phyloP scores from a whole-genome alignment of 2,888 invertebrate genomes.

The Gerris lacustris region DNA sequence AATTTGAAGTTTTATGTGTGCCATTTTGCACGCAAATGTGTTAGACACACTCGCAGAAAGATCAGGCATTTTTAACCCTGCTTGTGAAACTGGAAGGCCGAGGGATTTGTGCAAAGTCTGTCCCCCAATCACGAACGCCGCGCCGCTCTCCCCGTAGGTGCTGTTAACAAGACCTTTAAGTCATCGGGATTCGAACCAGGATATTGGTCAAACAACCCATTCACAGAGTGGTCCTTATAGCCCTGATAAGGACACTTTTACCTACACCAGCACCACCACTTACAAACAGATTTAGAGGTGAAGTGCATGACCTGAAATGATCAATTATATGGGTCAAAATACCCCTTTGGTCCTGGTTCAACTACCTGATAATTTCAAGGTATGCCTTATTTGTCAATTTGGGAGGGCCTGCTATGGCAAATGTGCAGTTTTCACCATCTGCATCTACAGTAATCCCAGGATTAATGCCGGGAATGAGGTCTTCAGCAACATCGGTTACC shows the following conservation, averaged over 20 bases:
- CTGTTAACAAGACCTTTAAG: slow-evolving; percentile 21
- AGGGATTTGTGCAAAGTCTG: slow-evolving; percentile 25
- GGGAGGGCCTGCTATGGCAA: not conserved
- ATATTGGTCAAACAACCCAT: slow-evolving; percentile 15
- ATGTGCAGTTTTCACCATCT: not conserved
- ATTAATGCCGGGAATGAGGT: slow-evolving; percentile 6
- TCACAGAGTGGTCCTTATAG: slow-evolving; percentile 23
- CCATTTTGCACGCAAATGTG: not conserved
- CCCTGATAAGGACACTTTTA: slow-evolving; percentile 26
- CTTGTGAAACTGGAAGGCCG: slow-evolving; percentile 22
- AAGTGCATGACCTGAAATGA: no score
- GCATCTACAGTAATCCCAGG: not conserved
- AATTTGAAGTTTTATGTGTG: slow-evolving; percentile 7
- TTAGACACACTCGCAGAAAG: slow-evolving; percentile 6
- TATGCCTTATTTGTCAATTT: not conserved
- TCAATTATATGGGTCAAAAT: not conserved
- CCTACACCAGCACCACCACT: slow-evolving; percentile 19
- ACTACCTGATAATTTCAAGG: no score
- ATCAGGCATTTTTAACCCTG: slow-evolving; percentile 15
- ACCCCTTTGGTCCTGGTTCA: slow-evolving; percentile 9
- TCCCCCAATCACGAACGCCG: slow-evolving; percentile 22
- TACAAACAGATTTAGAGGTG: not conserved
- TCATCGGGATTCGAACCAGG: slow-evolving; percentile 13
- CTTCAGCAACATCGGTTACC: slow-evolving; percentile 10
- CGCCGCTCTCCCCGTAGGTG: slow-evolving; percentile 27